Percentiles rank a stretch among this genome's conserved stretches.
Evolutionary conservation across 2,113 vertebrate genomes (phyloP).

Genomic region (Athene cunicularia): DNA sequence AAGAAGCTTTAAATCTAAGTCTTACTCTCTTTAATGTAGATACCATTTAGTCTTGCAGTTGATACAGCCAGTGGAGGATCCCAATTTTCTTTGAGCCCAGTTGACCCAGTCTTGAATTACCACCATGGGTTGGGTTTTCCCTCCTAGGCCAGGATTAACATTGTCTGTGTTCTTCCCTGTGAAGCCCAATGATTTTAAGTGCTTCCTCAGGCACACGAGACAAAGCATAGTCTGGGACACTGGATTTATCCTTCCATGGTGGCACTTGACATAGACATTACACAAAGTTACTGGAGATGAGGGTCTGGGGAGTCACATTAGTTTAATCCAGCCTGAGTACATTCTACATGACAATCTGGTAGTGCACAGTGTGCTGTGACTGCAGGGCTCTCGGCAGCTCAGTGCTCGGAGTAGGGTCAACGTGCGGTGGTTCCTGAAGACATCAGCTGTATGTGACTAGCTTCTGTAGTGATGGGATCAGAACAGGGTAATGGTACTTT

Average conservation of each 20-base stretch:
- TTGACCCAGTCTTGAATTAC: neutral
- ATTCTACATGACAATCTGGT: fast-evolving
- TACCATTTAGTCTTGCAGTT: neutral
- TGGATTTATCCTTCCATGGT: neutral
- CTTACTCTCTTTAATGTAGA: neutral
- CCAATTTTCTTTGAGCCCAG: neutral
- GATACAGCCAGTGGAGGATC: neutral
- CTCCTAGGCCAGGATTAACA: neutral
- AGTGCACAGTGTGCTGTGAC: neutral
- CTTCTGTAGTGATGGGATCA: neutral
- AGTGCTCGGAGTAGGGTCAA: neutral
- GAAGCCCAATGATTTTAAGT: neutral
- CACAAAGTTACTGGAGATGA: neutral
- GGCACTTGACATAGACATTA: neutral
- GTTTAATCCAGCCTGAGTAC: neutral
- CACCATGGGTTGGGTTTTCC: neutral
- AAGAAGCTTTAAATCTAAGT: neutral
- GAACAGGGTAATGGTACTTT: neutral
- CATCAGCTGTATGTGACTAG: neutral
- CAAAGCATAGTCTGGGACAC: neutral
- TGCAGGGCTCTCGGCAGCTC: neutral
- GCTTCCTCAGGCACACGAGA: neutral
- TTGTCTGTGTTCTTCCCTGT: neutral
- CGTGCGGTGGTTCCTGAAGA: neutral
- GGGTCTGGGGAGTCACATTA: neutral